Evolutionary conservation across 2,797 vertebrate species (phyloP).

Genomic region (Anableps anableps): DNA sequence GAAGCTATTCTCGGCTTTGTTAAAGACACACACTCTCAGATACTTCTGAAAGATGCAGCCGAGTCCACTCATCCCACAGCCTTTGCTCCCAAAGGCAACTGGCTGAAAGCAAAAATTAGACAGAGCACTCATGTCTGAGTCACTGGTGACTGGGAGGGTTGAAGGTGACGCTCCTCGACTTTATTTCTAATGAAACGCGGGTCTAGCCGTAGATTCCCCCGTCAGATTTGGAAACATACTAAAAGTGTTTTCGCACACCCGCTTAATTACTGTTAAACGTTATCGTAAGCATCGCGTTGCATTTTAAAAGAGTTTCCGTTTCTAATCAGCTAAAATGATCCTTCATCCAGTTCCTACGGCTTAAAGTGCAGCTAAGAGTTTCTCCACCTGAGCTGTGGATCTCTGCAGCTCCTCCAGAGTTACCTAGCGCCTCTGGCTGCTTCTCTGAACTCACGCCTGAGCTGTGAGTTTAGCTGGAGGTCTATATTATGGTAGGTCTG

Average conservation of each 20-base stretch:
- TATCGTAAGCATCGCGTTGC: not conserved
- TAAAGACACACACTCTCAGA: slow-evolving; percentile 40
- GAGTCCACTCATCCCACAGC: slow-evolving; percentile 54
- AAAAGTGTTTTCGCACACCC: not conserved
- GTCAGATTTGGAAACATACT: not conserved
- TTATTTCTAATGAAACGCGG: slow-evolving; percentile 14
- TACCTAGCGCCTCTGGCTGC: no score
- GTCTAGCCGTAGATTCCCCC: not conserved
- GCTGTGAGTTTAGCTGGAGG: no score
- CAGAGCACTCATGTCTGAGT: slow-evolving; percentile 62
- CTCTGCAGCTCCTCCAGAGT: no score
- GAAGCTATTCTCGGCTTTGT: slow-evolving; percentile 65
- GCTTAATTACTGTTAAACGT: not conserved
- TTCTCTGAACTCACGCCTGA: no score
- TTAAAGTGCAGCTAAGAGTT: not conserved
- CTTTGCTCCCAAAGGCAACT: slow-evolving; percentile 49
- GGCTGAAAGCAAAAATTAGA: slow-evolving; percentile 40
- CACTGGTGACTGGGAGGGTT: slow-evolving; percentile 65
- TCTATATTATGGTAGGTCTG: no score
- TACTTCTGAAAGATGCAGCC: slow-evolving; percentile 61
- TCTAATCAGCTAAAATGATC: not conserved
- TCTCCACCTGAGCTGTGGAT: no score
- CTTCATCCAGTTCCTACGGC: not conserved
- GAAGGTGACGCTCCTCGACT: slow-evolving; percentile 30
- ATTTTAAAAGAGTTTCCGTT: not conserved